Evolutionary conservation across 2,113 vertebrate genomes (phyloP), one percentile per base, ranked within the genome.

Genomic region (Perognathus longimembris): DNA sequence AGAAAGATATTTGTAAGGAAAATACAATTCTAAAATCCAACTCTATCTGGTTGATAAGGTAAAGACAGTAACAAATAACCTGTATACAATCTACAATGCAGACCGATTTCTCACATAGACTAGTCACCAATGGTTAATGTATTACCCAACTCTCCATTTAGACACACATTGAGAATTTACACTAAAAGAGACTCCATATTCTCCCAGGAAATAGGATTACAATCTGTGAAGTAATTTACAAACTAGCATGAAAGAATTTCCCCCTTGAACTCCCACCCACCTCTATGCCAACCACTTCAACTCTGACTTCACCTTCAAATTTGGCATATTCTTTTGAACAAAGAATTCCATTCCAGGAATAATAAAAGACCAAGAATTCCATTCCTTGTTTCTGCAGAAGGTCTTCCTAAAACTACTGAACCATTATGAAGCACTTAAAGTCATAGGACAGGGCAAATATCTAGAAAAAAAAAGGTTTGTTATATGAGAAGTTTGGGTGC

Each of bases 31-130:
- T 32, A 26, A 5, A 2, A 12, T 90, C 59, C 30, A 42, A 36
- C 18, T 80, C 7, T 86, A 42, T 54, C 50, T 15, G 80, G 22
- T 76, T 75, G 50, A 28, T 45, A 64, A 57, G 21, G 9, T 57
- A 66, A 76, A 76, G 18, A 63, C 1, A 45, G 32, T 86, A 70
- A 54, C 28, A 59, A 42, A n/a, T 57, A 61, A 63, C 14, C 12
- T 14, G 0, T 5, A 21, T 1, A 6, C 30, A 5, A 0, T 2
- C 4, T 8, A 4, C 36, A 11, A 61, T 18, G 22, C 61, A 32
- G 15, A 66, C 15, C 42, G 66, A 36, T 2, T 67, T 61, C n/a
- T 59, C 73, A 75, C 4, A 7, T 59, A 18, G 7, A 66, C 17
- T 11, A 30, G 3, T 24, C 73, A 38, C 22, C 22, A 14, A 4